phyloP scores from a whole-genome alignment of 2,113 vertebrate species.

The Tupaia chinensis region DNA sequence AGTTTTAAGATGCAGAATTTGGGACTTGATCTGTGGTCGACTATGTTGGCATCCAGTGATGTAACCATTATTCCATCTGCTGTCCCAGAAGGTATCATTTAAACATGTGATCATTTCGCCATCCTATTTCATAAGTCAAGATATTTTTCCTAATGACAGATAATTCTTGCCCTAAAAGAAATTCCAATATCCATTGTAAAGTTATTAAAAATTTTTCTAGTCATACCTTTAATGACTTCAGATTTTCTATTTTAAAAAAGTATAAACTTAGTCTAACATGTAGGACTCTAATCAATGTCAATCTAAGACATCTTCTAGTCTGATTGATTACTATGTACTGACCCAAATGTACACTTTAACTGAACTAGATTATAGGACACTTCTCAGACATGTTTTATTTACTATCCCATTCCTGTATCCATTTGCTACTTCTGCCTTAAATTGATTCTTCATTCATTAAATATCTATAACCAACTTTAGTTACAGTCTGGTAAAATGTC shows the following conservation, averaged over 20 bases:
- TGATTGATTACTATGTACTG: not conserved
- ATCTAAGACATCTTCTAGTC: not conserved
- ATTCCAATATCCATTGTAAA: not conserved
- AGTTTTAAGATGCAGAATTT: no score
- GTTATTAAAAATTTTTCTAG: not conserved
- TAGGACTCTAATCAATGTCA: not conserved
- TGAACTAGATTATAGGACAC: not conserved
- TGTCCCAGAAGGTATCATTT: not conserved
- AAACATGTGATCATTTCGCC: not conserved
- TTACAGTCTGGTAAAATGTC: not conserved
- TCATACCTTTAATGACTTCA: not conserved
- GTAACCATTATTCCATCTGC: no score
- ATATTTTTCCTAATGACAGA: not conserved
- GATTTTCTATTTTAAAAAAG: not conserved
- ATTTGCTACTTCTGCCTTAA: not conserved
- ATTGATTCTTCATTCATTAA: constrained; percentile 5
- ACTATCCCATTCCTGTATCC: not conserved
- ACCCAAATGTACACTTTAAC: not conserved
- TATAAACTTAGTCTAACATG: not conserved
- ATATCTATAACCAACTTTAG: constrained; percentile 46
- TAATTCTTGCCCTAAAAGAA: not conserved
- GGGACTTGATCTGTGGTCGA: no score
- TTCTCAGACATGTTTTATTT: not conserved
- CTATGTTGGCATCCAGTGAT: no score
- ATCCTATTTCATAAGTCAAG: constrained; percentile 4